Base-by-base conservation (phyloP, 2,888 invertebrate species). In the Buathra laborator region DNA sequence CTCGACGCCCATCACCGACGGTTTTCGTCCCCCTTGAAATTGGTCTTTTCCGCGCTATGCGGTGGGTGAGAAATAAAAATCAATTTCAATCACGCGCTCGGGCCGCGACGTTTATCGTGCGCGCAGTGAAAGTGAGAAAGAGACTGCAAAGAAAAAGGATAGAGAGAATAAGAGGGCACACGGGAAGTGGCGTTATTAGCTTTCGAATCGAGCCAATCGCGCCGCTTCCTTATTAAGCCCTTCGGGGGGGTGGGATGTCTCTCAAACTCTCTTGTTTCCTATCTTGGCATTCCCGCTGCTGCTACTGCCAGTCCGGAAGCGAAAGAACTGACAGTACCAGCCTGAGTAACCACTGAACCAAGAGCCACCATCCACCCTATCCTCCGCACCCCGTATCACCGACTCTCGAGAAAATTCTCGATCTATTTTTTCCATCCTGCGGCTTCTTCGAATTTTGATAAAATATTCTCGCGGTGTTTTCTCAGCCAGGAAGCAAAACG, bases 151-250 rank as follows among this genome's bases (percentile, higher is more conserved):
- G 62, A 4, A 14, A 32, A 4, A 56, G 37, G 46, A 32, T 16
- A 43, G 64, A 64, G 68, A 51, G 29, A 37, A 19, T 4, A 43
- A 53, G 37, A 16, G 46, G 56, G 78, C 68, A 59, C 66, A 79
- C 71, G 74, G 83, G 86, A 85, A 84, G 86, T 91, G 86, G 86
- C 87, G 87, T 89, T 91, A 92, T 92, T 91, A 90, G 91, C 81
- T 85, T 90, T 90, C 91, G 90, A 91, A 91, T 92, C 90, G 91
- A 90, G 91, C 91, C 91, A 92, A 92, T 92, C 91, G 91, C 89
- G 90, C 88, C 86, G 89, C 90, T 91, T 91, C 89, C 92, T 79
- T 85, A 85, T 85, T 85, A 85, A 85, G 70, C 82, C 66, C 71
- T 79, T 76, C 72, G 78, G 59, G 68, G 78, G 59, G 48, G 72